Conservation (phyloP, 2,113 vertebrate species). For the Epinephelus fuscoguttatus region DNA sequence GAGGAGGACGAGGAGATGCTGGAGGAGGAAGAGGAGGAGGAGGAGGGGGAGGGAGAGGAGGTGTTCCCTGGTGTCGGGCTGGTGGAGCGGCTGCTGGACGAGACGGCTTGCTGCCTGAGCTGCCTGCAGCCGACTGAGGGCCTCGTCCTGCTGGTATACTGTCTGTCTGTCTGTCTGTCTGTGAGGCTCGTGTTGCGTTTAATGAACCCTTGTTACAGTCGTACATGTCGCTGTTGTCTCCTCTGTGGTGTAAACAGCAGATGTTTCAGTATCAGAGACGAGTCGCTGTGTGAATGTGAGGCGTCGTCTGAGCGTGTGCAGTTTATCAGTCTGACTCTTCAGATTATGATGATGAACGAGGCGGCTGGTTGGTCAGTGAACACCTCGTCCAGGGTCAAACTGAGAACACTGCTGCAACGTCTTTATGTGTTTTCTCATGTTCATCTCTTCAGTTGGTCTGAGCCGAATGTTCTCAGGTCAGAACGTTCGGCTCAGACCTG, state of each 20-base stretch:
- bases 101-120: slow-evolving; percentile 56
- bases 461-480: no score
- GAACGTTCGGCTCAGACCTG: no score
- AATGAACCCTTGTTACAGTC: background rate
- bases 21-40: slow-evolving; percentile 36
- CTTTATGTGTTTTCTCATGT: background rate
- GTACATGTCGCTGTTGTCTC: background rate
- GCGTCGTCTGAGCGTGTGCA: background rate
- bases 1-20: slow-evolving; percentile 68
- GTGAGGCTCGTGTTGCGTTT: background rate
- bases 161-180: no score
- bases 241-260: background rate
- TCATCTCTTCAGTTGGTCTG: background rate
- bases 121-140: slow-evolving; percentile 34
- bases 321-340: slow-evolving; percentile 11
- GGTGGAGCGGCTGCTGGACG: slow-evolving; percentile 52
- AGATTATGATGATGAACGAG: slow-evolving; percentile 44
- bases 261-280: background rate
- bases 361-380: background rate
- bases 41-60: slow-evolving; percentile 4
- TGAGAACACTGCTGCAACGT: background rate
- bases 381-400: slow-evolving; percentile 24
- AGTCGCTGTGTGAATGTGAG: background rate
- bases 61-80: slow-evolving; percentile 20
- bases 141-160: slow-evolving; percentile 67